Conservation (phyloP, 2,113 vertebrate species). For the Pampusana beccarii region DNA sequence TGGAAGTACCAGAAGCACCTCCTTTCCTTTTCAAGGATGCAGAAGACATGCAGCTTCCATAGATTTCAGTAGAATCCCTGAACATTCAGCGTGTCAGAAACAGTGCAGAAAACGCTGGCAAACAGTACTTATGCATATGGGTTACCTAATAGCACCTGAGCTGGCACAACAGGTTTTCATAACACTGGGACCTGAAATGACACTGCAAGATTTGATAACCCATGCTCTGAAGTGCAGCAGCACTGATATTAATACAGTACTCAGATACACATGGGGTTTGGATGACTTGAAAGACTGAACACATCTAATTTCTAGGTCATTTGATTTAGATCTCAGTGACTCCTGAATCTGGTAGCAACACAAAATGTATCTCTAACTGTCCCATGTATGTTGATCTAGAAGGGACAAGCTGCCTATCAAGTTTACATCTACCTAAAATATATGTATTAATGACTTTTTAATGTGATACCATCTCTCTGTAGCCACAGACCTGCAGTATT, state of each 20-base stretch:
- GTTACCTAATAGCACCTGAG: background rate
- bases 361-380: background rate
- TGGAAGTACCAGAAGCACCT: background rate
- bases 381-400: background rate
- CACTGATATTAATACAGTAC: background rate
- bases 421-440: background rate
- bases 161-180: background rate
- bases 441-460: background rate
- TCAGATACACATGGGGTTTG: background rate
- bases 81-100: background rate
- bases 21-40: background rate
- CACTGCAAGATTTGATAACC: background rate
- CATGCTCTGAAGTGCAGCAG: background rate
- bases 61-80: background rate
- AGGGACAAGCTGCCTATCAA: background rate
- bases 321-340: background rate
- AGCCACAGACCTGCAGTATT: background rate
- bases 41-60: background rate
- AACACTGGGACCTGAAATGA: background rate
- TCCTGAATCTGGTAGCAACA: background rate
- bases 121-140: background rate
- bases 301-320: background rate
- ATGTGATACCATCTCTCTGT: background rate
- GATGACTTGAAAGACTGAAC: background rate
- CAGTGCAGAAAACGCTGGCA: background rate